These are phyloP conservation scores for Aldabrachelys gigantea DNA, from an alignment of 2,113 vertebrate species.

Conservation along the genomic window DNA sequence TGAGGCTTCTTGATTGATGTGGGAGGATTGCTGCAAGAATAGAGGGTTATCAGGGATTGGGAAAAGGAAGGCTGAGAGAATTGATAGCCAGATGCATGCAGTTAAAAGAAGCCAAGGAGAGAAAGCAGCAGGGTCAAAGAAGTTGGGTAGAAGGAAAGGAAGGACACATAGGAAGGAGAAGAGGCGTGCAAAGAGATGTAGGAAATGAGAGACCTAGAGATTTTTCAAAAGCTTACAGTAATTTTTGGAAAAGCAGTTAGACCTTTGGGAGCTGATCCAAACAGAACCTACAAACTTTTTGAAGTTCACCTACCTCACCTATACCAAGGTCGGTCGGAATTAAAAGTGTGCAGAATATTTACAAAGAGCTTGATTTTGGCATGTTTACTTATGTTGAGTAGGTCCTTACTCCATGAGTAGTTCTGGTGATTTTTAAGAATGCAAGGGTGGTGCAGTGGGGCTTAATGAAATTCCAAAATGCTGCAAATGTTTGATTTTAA, in stretches of 20 bases:
- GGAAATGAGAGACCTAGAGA: background rate
- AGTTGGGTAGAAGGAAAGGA: background rate
- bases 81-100: background rate
- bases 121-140: background rate
- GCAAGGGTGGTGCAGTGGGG: background rate
- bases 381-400: rapidly evolving
- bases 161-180: rapidly evolving
- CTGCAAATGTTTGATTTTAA: background rate
- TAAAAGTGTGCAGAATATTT: rapidly evolving
- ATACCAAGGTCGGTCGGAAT: background rate
- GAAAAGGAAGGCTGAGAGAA: background rate
- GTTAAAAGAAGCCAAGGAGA: background rate
- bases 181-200: background rate
- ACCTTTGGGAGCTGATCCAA: background rate
- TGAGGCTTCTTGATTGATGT: background rate
- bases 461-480: background rate
- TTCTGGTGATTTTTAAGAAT: background rate
- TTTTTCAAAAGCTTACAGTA: background rate
- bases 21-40: background rate
- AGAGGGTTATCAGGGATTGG: background rate
- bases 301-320: background rate
- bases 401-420: background rate
- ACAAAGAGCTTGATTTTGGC: background rate
- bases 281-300: background rate
- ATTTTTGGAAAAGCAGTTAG: background rate